A percentile compares a stretch with the other conserved stretches of the same genome.
phyloP scores from a whole-genome alignment of 1,140 invertebrate species.

The Drosophila novamexicana region DNA sequence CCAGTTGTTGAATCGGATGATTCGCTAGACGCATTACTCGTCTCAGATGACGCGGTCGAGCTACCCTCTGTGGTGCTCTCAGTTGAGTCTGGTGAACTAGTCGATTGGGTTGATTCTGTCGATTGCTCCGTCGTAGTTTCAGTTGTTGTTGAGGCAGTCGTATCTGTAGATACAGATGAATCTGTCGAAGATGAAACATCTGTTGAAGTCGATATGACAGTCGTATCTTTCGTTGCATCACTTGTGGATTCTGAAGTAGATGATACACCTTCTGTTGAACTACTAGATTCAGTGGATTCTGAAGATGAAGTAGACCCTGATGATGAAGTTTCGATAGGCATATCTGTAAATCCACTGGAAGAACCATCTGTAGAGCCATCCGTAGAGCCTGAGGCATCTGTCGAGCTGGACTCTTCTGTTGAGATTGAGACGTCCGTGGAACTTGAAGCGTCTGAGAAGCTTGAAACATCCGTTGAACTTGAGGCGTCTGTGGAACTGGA shows the following conservation, averaged over 20 bases:
- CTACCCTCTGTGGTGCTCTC: constrained; percentile 17
- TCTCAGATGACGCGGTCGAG: too few species aligned
- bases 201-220: constrained; percentile 32
- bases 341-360: constrained; percentile 28
- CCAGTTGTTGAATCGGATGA: constrained; percentile 15
- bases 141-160: constrained; percentile 38
- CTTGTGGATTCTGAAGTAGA: constrained; percentile 33
- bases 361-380: constrained; percentile 41
- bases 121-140: constrained; percentile 41
- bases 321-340: constrained; percentile 43
- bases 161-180: constrained; percentile 50
- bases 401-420: constrained; percentile 8
- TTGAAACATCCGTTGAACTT: constrained; percentile 20
- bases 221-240: constrained; percentile 37
- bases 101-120: constrained; percentile 49
- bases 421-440: constrained; percentile 51
- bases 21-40: neutral
- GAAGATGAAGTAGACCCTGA: constrained; percentile 33
- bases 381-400: constrained; percentile 33
- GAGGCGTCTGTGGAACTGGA: constrained; percentile 26
- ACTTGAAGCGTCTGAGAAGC: constrained; percentile 21
- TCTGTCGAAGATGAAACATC: constrained; percentile 50
- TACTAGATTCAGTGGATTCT: constrained; percentile 28
- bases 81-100: constrained; percentile 39
- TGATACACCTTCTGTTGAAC: constrained; percentile 31